These are phyloP conservation scores for Vicugna pacos DNA, from an alignment of 2,113 vertebrate genomes.

Conservation along the genomic window DNA sequence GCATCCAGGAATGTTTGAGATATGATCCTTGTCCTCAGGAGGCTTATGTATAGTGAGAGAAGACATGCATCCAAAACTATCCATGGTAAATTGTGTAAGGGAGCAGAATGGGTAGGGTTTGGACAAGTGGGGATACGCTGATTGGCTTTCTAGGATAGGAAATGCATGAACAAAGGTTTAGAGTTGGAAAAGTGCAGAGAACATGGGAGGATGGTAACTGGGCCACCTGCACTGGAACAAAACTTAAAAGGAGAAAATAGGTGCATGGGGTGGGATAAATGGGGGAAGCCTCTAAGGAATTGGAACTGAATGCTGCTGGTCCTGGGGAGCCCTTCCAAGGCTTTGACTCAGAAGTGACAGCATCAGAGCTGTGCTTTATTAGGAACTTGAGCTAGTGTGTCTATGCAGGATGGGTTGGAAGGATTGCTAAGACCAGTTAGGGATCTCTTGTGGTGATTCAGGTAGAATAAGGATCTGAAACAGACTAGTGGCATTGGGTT, in stretches of 20 bases:
- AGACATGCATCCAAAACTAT: not conserved
- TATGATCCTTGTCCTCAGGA: not conserved
- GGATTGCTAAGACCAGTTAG: not conserved
- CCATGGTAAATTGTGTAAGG: not conserved
- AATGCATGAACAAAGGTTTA: not conserved
- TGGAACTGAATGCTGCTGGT: not conserved
- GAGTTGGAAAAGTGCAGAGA: not conserved
- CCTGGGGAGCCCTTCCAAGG: not conserved
- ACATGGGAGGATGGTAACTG: not conserved
- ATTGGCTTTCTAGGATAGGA: not conserved
- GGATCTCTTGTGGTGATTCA: not conserved
- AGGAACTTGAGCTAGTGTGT: not conserved
- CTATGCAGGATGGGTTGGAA: not conserved
- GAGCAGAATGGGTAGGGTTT: not conserved
- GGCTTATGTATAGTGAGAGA: not conserved
- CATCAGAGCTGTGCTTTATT: not conserved
- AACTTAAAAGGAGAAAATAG: not conserved
- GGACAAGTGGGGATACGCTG: not conserved
- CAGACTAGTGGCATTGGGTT: not conserved
- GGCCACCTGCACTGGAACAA: not conserved
- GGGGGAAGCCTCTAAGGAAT: too few relatives aligned
- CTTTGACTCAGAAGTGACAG: not conserved
- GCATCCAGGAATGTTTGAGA: not conserved
- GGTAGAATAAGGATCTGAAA: not conserved
- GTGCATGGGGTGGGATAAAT: not conserved